Base-by-base conservation (phyloP, 2,113 vertebrate species). In the Orcinus orca region DNA sequence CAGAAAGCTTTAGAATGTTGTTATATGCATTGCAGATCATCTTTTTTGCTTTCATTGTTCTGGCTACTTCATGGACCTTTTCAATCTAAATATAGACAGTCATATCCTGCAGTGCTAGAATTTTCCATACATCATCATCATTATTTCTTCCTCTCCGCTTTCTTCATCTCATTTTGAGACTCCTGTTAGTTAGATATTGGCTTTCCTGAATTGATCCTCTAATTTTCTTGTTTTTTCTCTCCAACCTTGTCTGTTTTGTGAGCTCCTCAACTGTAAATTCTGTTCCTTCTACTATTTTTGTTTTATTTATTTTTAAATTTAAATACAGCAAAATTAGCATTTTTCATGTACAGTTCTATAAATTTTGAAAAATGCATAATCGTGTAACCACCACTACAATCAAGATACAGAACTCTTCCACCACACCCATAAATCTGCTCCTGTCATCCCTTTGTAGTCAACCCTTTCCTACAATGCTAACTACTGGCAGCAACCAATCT, bases 41-140 rank as follows among this genome's bases (percentile, higher is more conserved):
- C 65, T 60, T 68, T 94, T 84, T 92, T 81, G 6, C 50, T 92
- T 93, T 96, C 44, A 85, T 84, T 88, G 6, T 93, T 74, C 68
- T 95, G 41, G 31, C 63, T 92, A 33, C 44, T 77, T 97, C 67
- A 65, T 96, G 58, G 29, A 58, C 36, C 6, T 21, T 84, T 91
- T 95, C 25, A 60, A 4, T 73, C 9, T 93, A 65, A 74, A 71
- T 87, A 33, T 84, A 63, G 41, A 58, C 76, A 73, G 2, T 93
- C 50, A 31, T 74, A 47, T 80, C 25, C 31, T 95, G 8, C 36
- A 60, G 26, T 92, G 55, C 82, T 96, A 70, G 29, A 76, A 86
- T 62, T 96, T 86, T 90, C 44, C 25, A 91, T 67, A 33, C n/a
- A 63, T 60, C 8, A 3, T 36, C n/a, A 33, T 26, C 50, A 31